Evolutionary conservation across 1,140 invertebrate species (phyloP), one percentile per base, ranked within the genome.

Genomic region (Leucophenga varia): DNA sequence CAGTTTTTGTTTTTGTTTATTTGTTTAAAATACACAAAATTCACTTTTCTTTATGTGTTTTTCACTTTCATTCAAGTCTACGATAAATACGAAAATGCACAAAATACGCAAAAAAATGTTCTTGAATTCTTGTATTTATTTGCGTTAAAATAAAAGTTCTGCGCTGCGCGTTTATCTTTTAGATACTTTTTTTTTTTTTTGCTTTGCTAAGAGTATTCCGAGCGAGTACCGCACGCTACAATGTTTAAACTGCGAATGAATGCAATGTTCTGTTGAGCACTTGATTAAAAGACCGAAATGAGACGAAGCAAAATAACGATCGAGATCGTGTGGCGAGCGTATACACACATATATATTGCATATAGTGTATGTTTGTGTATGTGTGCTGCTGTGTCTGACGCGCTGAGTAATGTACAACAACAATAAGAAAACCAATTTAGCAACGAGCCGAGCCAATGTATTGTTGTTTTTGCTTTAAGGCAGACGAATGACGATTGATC

Each of bases 401-500:
- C n/a, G n/a, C n/a, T n/a, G n/a, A n/a, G n/a, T n/a, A n/a, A n/a
- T n/a, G n/a, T n/a, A n/a, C n/a, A n/a, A n/a, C n/a, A n/a, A n/a
- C n/a, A n/a, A n/a, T n/a, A n/a, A n/a, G n/a, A n/a, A n/a, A n/a
- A n/a, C n/a, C n/a, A n/a, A n/a, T n/a, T n/a, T n/a, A n/a, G n/a
- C n/a, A n/a, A n/a, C n/a, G n/a, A n/a, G n/a, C n/a, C n/a, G n/a
- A n/a, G n/a, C n/a, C n/a, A n/a, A n/a, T n/a, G n/a, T 72, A 69
- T 67, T 51, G 69, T 60, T 60, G 47, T 7, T n/a, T 47, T 52
- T 42, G 68, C 61, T 61, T 64, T 54, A 61, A 52, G 57, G 61
- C 61, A 60, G 61, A 72, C 61, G 69, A 72, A 54, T 72, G 69
- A 72, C 57, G 55, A 64, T 67, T 72, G 69, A 72, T 72, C 69